Percentiles rank a stretch among this genome's conserved stretches.
phyloP scores from a whole-genome alignment of 2,113 vertebrate genomes.

The Hippocampus barbouri region DNA sequence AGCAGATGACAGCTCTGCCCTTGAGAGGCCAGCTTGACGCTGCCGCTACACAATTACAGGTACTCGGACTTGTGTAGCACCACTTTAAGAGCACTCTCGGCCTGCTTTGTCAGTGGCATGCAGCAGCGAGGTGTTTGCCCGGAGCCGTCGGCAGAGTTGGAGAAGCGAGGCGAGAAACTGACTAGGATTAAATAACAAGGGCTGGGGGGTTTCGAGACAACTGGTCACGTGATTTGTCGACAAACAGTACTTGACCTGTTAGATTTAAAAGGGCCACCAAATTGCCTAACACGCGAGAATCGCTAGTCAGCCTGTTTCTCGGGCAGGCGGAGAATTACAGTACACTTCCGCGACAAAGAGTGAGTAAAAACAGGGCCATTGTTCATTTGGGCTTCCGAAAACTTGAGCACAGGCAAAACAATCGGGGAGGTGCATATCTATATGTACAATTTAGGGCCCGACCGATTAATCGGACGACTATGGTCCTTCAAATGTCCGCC shows the following conservation, averaged over 20 bases:
- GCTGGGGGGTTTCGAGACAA: slow-evolving; percentile 28
- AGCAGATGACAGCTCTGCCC: slow-evolving; percentile 91
- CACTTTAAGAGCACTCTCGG: slow-evolving; percentile 90
- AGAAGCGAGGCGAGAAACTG: slow-evolving; percentile 80
- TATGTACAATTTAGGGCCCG: too few relatives aligned
- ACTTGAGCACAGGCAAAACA: background rate
- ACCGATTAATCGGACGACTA: too few relatives aligned
- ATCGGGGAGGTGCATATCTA: too few relatives aligned
- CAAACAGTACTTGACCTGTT: slow-evolving; percentile 67
- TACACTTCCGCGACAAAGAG: too few relatives aligned
- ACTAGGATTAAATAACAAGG: slow-evolving; percentile 81
- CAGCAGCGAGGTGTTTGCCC: slow-evolving; percentile 91
- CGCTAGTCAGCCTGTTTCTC: slow-evolving; percentile 1
- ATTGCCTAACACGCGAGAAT: slow-evolving; percentile 29
- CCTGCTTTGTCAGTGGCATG: slow-evolving; percentile 85
- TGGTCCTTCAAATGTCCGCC: too few relatives aligned
- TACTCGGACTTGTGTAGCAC: slow-evolving; percentile 92
- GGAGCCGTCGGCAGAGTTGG: slow-evolving; percentile 80
- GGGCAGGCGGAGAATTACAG: too few relatives aligned
- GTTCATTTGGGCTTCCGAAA: too few relatives aligned
- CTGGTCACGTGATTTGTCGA: slow-evolving; percentile 53
- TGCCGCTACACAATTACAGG: slow-evolving; percentile 90
- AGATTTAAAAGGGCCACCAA: slow-evolving; percentile 39
- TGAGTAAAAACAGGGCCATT: too few relatives aligned
- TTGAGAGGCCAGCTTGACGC: slow-evolving; percentile 85